phyloP scores from a whole-genome alignment of 2,888 invertebrate genomes.

The Sarcophaga rosellei region DNA sequence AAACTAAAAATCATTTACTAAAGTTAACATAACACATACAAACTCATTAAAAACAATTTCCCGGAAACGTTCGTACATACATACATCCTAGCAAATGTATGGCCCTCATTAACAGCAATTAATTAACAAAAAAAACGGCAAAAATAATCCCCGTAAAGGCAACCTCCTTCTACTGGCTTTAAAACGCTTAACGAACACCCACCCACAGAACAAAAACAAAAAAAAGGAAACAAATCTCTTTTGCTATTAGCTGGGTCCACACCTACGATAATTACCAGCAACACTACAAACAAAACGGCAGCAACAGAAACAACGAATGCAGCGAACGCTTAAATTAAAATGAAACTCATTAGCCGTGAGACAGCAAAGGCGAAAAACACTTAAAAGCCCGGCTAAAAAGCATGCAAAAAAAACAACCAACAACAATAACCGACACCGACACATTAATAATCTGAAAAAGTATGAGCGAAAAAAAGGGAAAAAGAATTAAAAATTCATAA shows the following conservation, averaged over 20 bases:
- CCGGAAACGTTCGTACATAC: constrained; percentile 31
- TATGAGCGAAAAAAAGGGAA: constrained; percentile 3
- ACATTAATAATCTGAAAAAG: constrained; percentile 47
- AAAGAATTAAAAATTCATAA: too few species aligned
- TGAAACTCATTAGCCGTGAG: constrained; percentile 58
- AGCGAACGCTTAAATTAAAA: constrained; percentile 37
- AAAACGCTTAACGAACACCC: constrained; percentile 43
- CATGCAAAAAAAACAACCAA: constrained; percentile 28
- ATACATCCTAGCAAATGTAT: constrained; percentile 19
- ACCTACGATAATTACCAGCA: constrained; percentile 24
- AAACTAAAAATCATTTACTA: neutral
- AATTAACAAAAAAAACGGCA: constrained; percentile 17
- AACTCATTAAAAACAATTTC: neutral
- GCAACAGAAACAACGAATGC: neutral
- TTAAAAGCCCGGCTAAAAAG: constrained; percentile 34
- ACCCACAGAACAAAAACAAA: constrained; percentile 1
- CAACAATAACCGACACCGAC: constrained; percentile 14
- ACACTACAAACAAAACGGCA: constrained; percentile 13
- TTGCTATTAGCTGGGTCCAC: constrained; percentile 42
- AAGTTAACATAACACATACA: neutral
- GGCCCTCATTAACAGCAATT: constrained; percentile 39
- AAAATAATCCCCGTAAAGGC: neutral
- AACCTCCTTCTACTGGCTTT: neutral
- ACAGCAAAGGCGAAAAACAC: constrained; percentile 21
- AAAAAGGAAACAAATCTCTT: neutral